A percentile compares a stretch with the other conserved stretches of the same genome.
phyloP scores from a whole-genome alignment of 2,113 vertebrate species.

The Gavialis gangeticus region DNA sequence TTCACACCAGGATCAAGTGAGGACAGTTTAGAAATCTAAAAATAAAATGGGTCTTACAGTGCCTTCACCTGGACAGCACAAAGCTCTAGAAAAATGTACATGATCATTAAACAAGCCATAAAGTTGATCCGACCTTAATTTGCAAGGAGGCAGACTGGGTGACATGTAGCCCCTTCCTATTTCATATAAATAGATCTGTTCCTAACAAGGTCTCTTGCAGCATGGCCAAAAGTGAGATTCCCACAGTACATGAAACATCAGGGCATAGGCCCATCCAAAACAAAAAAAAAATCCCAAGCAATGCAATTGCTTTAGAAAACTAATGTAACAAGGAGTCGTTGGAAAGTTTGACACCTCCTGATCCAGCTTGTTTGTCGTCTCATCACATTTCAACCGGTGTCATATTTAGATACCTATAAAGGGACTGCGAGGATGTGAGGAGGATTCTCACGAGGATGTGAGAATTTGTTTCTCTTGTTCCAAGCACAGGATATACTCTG shows the following conservation, averaged over 20 bases:
- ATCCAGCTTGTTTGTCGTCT: neutral
- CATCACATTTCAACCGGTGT: conserved; percentile 4
- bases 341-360: neutral
- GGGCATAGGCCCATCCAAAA: neutral
- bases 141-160: neutral
- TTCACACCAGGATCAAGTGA: neutral
- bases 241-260: neutral
- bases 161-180: neutral
- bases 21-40: neutral
- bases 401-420: neutral
- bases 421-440: neutral
- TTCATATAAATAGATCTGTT: neutral
- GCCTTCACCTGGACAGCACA: neutral
- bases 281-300: neutral
- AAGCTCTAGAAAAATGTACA: neutral
- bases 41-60: neutral
- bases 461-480: neutral
- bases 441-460: neutral
- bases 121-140: neutral
- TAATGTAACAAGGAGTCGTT: neutral
- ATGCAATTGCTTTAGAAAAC: neutral
- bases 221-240: neutral
- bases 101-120: neutral
- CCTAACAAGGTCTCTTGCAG: neutral
- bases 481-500: conserved; percentile 11